A percentile compares a stretch with the other conserved stretches of the same genome.
Conservation (phyloP, 2,113 vertebrate genomes). For the Diadophis punctatus region DNA sequence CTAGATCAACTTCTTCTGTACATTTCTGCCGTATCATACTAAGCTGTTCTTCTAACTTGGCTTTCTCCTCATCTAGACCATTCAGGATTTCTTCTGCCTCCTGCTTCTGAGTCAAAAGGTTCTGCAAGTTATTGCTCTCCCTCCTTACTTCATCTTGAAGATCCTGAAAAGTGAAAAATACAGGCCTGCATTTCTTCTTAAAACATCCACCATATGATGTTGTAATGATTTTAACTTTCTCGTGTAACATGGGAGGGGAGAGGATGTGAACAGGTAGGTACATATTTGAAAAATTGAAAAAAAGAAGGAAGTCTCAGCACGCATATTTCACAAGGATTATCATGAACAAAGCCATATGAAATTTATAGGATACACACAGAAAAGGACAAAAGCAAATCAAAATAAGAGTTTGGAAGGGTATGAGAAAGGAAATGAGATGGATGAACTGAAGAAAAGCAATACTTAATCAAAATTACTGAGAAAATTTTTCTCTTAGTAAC, state of each 20-base stretch:
- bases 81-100: conserved; percentile 88
- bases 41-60: conserved; percentile 88
- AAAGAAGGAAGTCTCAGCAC: not conserved
- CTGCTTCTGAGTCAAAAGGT: conserved; percentile 85
- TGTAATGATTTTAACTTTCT: not conserved
- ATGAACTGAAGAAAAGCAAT: not conserved
- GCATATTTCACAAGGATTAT: not conserved
- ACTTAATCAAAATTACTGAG: not conserved
- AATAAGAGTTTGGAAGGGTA: not conserved
- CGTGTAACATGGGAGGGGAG: not conserved
- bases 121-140: conserved; percentile 83
- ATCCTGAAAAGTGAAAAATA: conserved; percentile 73
- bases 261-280: not conserved
- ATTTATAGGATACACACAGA: not conserved
- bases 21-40: conserved; percentile 84
- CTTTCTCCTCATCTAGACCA: conserved; percentile 90
- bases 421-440: not conserved
- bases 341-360: not conserved
- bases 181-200: not conserved
- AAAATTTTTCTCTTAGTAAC: not conserved
- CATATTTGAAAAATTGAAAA: not conserved
- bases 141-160: conserved; percentile 91
- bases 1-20: conserved; percentile 86
- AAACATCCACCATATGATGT: not conserved
- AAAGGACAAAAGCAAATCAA: not conserved